Evolutionary conservation across 2,113 vertebrate genomes (phyloP).

Genomic region (Panthera leo): DNA sequence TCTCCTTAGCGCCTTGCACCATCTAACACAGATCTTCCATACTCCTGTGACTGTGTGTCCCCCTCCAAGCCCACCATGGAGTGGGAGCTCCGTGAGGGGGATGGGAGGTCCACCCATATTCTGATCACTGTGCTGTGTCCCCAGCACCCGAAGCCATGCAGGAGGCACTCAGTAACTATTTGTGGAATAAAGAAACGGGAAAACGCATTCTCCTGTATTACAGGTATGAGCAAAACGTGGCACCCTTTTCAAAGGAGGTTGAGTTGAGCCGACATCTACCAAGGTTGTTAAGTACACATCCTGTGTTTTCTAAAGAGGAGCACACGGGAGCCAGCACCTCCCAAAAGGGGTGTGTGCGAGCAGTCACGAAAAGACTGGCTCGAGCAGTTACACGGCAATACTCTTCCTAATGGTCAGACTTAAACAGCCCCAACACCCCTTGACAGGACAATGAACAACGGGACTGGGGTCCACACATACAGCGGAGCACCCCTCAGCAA

Average conservation of each 20-base stretch:
- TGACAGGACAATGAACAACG: background rate
- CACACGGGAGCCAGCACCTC: background rate
- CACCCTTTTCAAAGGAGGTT: no score
- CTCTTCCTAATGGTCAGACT: background rate
- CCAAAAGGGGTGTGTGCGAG: background rate
- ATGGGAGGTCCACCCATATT: no score
- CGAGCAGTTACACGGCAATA: fast-evolving
- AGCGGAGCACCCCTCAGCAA: fast-evolving
- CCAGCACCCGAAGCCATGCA: background rate
- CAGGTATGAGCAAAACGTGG: background rate
- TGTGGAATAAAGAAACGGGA: background rate
- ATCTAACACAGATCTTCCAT: fast-evolving
- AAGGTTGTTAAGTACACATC: background rate
- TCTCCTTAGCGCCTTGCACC: no score
- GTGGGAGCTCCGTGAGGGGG: background rate
- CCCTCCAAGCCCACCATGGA: background rate
- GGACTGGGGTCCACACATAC: background rate
- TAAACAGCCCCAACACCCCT: background rate
- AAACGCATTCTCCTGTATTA: background rate
- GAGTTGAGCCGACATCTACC: no score
- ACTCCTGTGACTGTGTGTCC: background rate
- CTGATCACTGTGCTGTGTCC: background rate
- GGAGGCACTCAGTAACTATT: background rate
- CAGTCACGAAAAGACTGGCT: background rate
- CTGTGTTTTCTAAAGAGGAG: background rate